Conservation (phyloP, 2,113 vertebrate species). For the Myxocyprinus asiaticus region DNA sequence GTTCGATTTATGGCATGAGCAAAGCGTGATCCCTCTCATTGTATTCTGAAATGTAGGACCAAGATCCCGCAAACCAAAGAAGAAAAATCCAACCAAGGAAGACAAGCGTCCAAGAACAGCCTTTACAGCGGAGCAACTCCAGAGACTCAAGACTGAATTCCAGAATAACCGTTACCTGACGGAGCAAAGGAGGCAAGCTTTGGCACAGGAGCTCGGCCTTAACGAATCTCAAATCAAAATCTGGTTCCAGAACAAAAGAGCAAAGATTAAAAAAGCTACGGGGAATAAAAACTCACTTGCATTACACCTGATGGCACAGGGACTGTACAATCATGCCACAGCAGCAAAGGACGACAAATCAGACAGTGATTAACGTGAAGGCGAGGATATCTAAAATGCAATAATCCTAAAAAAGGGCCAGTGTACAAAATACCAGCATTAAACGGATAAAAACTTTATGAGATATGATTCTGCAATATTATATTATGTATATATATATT, state of each 20-base stretch:
- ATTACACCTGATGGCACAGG: conserved; percentile 86
- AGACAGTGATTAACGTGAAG: conserved; percentile 82
- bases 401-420: conserved; percentile 82
- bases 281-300: conserved; percentile 84
- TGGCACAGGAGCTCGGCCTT: conserved; percentile 84
- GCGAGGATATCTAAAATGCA: conserved; percentile 72
- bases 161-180: conserved; percentile 89
- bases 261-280: conserved; percentile 88
- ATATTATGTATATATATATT: conserved; percentile 73
- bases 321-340: conserved; percentile 87
- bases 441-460: conserved; percentile 70
- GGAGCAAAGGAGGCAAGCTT: conserved; percentile 82
- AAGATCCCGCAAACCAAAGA: conserved; percentile 92
- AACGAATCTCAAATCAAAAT: conserved; percentile 93
- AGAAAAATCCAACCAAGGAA: conserved; percentile 81
- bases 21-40: conserved; percentile 2
- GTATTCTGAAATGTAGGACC: conserved; percentile 76
- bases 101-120: conserved; percentile 90
- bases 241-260: conserved; percentile 93
- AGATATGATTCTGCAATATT: conserved; percentile 81
- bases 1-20: neutral
- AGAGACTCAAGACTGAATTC: conserved; percentile 84
- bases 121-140: conserved; percentile 87
- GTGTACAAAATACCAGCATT: conserved; percentile 86
- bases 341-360: conserved; percentile 83